phyloP scores from a whole-genome alignment of 1,140 invertebrate species.

The Aporrectodea caliginosa region DNA sequence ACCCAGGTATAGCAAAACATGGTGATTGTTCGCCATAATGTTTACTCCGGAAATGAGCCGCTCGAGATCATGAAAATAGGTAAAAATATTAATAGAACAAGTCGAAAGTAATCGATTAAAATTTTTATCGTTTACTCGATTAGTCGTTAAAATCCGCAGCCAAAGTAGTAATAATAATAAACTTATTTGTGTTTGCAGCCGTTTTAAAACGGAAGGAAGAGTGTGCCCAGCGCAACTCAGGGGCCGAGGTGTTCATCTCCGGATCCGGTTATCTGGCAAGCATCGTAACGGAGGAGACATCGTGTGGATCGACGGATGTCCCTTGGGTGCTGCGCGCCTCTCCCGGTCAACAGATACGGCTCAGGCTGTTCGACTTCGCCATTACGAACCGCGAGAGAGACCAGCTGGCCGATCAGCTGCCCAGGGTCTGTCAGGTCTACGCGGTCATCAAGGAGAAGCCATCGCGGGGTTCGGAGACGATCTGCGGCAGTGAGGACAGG shows the following conservation, averaged over 20 bases:
- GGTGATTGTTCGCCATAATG: too few relatives aligned
- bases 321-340: constrained; percentile 26
- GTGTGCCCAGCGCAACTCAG: neutral
- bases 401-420: neutral
- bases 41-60: too few relatives aligned
- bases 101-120: too few relatives aligned
- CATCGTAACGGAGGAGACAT: constrained; percentile 26
- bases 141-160: too few relatives aligned
- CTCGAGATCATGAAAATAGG: too few relatives aligned
- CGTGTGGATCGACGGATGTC: constrained; percentile 18
- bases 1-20: too few relatives aligned
- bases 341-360: constrained; percentile 25
- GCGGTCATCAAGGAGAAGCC: constrained; percentile 27
- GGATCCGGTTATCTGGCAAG: constrained; percentile 24
- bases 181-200: neutral
- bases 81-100: too few relatives aligned
- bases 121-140: too few relatives aligned
- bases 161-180: too few relatives aligned
- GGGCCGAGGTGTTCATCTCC: neutral
- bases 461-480: neutral
- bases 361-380: constrained; percentile 24
- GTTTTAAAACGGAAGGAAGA: neutral
- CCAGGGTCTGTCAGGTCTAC: constrained; percentile 25
- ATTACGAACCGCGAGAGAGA: constrained; percentile 8
- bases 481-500: neutral